phyloP scores from a whole-genome alignment of 2,888 invertebrate genomes.

The Polietes domitor region DNA sequence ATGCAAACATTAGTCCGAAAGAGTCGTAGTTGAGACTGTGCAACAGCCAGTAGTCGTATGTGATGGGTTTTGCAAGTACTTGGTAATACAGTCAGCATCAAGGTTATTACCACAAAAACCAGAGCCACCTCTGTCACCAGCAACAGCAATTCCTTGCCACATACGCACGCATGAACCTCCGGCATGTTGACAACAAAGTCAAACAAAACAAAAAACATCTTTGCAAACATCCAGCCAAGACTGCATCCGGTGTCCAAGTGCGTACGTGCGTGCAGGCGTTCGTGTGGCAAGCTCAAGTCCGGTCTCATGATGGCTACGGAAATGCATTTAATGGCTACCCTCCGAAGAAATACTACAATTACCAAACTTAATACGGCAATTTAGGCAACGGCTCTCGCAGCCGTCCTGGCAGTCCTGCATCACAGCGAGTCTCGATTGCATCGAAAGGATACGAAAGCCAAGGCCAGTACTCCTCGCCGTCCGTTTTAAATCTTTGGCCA shows the following conservation, averaged over 20 bases:
- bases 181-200: slow-evolving; percentile 42
- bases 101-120: slow-evolving; percentile 59
- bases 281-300: not conserved
- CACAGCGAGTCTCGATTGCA: not conserved
- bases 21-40: not conserved
- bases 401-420: not conserved
- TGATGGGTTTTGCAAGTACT: too few species aligned
- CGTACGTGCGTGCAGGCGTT: too few species aligned
- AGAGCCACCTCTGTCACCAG: slow-evolving; percentile 33
- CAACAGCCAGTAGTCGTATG: not conserved
- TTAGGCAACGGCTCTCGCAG: too few species aligned
- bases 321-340: slow-evolving; percentile 53
- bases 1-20: slow-evolving; percentile 9
- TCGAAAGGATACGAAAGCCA: slow-evolving; percentile 18
- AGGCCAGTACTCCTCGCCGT: slow-evolving; percentile 32
- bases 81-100: slow-evolving; percentile 43
- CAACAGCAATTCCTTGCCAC: not conserved
- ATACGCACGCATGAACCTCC: too few species aligned
- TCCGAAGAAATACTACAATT: slow-evolving; percentile 59
- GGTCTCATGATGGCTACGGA: not conserved
- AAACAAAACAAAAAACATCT: slow-evolving; percentile 26
- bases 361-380: slow-evolving; percentile 63
- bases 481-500: slow-evolving; percentile 46
- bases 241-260: not conserved
- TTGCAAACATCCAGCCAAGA: not conserved